Percentiles rank a stretch among this genome's conserved stretches.
Evolutionary conservation across 2,888 invertebrate genomes (phyloP).

Genomic region (Apamea crenata): DNA sequence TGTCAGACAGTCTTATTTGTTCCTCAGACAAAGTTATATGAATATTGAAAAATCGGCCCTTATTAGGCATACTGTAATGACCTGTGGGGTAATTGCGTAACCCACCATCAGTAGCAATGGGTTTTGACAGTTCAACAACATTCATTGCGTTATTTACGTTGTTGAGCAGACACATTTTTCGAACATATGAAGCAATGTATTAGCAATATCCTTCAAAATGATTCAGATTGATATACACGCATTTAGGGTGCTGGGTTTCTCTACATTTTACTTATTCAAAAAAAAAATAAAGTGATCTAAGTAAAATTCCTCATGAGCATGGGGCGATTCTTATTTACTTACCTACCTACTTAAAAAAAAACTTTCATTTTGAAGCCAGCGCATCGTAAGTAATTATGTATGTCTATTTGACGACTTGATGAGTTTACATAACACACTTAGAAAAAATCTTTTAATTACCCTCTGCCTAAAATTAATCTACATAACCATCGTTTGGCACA

Average conservation of each 20-base stretch:
- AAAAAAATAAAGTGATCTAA: constrained; percentile 9
- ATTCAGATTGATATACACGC: no score
- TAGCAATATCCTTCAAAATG: no score
- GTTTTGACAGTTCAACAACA: no score
- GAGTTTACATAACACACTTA: constrained; percentile 32
- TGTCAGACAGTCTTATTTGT: not conserved
- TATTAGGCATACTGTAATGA: not conserved
- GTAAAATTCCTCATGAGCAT: constrained; percentile 11
- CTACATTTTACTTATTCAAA: constrained; percentile 11
- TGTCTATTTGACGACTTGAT: constrained; percentile 12
- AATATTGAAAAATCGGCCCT: not conserved
- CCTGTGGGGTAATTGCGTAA: no score
- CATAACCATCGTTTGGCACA: constrained; percentile 3
- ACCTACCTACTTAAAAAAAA: constrained; percentile 7
- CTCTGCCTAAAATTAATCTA: constrained; percentile 28
- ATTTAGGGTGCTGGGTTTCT: constrained; percentile 7
- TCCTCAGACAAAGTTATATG: not conserved
- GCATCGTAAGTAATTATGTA: not conserved
- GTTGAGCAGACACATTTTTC: no score
- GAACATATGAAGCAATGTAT: no score
- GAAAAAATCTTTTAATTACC: constrained; percentile 6
- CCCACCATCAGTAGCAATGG: no score
- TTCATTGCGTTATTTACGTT: no score
- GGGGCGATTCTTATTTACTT: constrained; percentile 27
- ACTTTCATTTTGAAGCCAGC: constrained; percentile 42